Evolutionary conservation across 2,797 vertebrate genomes (phyloP), one percentile per base, ranked within the genome.

Genomic region (Hippopotamyrus pictus): DNA sequence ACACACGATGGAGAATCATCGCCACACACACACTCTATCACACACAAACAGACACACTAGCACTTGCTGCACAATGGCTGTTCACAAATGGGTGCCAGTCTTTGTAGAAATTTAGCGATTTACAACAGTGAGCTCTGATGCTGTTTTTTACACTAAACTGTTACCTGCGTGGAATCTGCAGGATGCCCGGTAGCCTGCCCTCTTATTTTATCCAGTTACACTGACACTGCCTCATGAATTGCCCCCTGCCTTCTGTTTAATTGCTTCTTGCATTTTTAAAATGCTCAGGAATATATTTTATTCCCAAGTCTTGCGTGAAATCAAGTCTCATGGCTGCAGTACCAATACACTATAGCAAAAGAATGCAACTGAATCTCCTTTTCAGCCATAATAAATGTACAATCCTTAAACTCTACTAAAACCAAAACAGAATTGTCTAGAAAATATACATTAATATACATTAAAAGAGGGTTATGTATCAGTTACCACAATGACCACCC

Each of bases 91-190:
- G 93, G 94, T 95, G 95, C 94, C 92, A 94, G 94, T 93, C 93
- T 93, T 93, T 92, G 91, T 90, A 94, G 92, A 93, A 91, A 93
- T 94, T 90, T 90, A 92, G 92, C 94, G 94, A 93, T 96, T 96
- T 95, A 93, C 95, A 94, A 59, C 93, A 96, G 88, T 37, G 57
- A 93, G 94, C 94, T 94, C 90, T 93, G 94, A 89, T 94, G 94
- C 96, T 96, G 94, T 95, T 95, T 91, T 95, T 96, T 93, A 94
- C 96, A 95, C 93, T 89, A 91, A 41, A 91, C 90, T 94, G 95
- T 93, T 94, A 96, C 96, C 95, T 96, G 94, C 94, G 95, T 93
- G 93, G 93, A 95, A 96, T 95, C 94, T 95, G 94, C 94, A 95
- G 94, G 90, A 93, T 92, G 90, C 89, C 89, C 91, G 92, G 87